phyloP scores from a whole-genome alignment of 2,113 vertebrate genomes.

The Penelope pileata region DNA sequence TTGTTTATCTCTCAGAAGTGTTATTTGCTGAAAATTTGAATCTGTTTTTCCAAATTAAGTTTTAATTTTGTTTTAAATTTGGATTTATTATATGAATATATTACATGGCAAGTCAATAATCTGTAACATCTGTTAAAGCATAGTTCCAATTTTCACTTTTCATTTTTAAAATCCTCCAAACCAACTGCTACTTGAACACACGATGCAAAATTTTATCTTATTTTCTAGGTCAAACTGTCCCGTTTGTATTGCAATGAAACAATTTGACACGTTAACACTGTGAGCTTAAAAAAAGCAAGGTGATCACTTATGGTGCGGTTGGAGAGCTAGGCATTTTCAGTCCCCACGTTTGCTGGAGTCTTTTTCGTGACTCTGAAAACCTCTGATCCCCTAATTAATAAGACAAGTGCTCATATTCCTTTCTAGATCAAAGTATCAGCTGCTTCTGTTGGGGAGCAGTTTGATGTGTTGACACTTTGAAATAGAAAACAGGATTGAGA shows the following conservation, averaged over 20 bases:
- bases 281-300: background rate
- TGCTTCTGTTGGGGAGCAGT: slow-evolving; percentile 23
- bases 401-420: slow-evolving; percentile 25
- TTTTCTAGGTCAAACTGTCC: background rate
- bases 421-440: slow-evolving; percentile 15
- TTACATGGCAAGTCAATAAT: background rate
- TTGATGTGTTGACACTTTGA: slow-evolving; percentile 58
- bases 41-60: background rate
- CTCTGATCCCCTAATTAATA: slow-evolving; percentile 53
- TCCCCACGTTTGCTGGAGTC: background rate
- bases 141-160: background rate
- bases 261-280: background rate
- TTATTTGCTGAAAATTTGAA: background rate
- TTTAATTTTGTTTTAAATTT: background rate
- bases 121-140: background rate
- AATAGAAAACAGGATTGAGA: slow-evolving; percentile 60
- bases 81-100: background rate
- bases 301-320: background rate
- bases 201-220: background rate
- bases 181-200: background rate
- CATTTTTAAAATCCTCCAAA: background rate
- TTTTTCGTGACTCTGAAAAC: slow-evolving; percentile 45
- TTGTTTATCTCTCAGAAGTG: background rate
- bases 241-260: background rate
- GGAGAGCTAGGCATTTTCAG: background rate